Evolutionary conservation across 2,797 vertebrate species (phyloP).

Genomic region (Schizothorax lantsangensis): DNA sequence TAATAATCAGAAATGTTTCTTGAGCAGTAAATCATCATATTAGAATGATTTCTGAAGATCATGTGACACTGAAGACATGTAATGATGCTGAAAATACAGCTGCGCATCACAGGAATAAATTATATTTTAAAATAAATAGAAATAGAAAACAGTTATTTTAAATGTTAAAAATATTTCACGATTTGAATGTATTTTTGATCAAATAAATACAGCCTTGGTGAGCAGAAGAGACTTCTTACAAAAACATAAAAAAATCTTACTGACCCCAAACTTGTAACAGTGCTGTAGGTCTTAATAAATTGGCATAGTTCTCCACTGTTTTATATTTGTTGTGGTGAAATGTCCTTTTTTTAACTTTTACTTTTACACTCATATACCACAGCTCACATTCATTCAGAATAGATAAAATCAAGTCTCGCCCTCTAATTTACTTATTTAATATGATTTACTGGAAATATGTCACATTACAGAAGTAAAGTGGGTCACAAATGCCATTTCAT

Average conservation of each 20-base stretch:
- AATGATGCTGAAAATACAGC: not conserved
- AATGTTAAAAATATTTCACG: not conserved
- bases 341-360: not conserved
- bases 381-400: not conserved
- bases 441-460: not conserved
- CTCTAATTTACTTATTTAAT: not conserved
- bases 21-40: not conserved
- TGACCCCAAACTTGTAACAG: not conserved
- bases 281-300: not conserved
- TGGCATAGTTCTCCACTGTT: not conserved
- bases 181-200: not conserved
- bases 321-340: not conserved
- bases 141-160: not conserved
- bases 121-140: not conserved
- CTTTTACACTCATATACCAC: not conserved
- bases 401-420: not conserved
- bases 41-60: not conserved
- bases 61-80: not conserved
- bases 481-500: not conserved
- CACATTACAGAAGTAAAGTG: not conserved
- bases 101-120: not conserved
- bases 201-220: not conserved
- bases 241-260: not conserved
- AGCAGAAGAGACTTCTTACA: not conserved
- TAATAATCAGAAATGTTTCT: not conserved